phyloP scores from a whole-genome alignment of 2,113 vertebrate genomes.

The Cochlearius cochlearius region DNA sequence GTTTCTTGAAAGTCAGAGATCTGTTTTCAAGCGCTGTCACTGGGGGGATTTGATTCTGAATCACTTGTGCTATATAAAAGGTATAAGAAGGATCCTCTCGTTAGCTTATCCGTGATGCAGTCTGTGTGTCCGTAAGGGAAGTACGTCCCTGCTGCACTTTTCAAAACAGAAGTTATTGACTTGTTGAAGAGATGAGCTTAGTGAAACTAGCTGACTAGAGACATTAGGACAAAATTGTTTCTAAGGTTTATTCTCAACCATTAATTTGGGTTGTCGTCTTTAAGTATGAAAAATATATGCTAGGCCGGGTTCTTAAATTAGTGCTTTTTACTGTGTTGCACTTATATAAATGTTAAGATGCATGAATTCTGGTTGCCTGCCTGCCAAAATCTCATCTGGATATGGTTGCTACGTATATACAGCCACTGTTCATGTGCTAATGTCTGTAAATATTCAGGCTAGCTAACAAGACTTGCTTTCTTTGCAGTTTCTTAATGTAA shows the following conservation, averaged over 20 bases:
- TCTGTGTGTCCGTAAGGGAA: not conserved
- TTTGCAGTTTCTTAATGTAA: not conserved
- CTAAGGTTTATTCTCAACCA: not conserved
- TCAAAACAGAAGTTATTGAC: not conserved
- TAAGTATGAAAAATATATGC: not conserved
- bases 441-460: not conserved
- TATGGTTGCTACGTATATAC: not conserved
- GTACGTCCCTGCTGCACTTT: not conserved
- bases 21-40: not conserved
- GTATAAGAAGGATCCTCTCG: not conserved
- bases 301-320: not conserved
- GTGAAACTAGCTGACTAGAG: not conserved
- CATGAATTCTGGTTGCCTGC: not conserved
- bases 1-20: not conserved
- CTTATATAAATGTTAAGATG: not conserved
- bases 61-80: not conserved
- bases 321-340: not conserved
- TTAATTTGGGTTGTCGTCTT: not conserved
- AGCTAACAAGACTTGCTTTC: slow-evolving; percentile 18
- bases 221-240: not conserved
- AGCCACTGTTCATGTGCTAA: not conserved
- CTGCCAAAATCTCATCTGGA: not conserved
- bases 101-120: not conserved
- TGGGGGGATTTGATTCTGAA: not conserved
- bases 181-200: not conserved